Evolutionary conservation across 2,113 vertebrate species (phyloP).

Genomic region (Ploceus nigricollis): DNA sequence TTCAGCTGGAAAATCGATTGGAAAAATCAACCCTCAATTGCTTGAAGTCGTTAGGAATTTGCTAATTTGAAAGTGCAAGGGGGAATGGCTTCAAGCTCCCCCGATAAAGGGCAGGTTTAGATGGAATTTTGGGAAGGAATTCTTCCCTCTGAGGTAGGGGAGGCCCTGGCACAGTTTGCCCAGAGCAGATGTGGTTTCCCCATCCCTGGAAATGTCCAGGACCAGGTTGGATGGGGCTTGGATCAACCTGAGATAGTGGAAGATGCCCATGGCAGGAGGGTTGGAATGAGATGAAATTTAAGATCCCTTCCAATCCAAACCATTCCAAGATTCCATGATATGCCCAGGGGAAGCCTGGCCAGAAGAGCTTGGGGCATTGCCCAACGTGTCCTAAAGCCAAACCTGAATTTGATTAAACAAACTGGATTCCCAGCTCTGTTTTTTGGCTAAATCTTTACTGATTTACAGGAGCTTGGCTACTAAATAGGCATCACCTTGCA

Average conservation of each 20-base stretch:
- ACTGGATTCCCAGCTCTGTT: background rate
- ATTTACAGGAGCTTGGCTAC: background rate
- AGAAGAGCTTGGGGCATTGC: background rate
- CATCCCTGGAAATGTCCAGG: background rate
- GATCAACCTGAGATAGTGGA: background rate
- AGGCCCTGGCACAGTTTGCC: accelerated
- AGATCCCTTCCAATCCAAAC: background rate
- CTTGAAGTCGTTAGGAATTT: background rate
- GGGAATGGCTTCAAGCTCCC: background rate
- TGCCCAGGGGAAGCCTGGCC: background rate
- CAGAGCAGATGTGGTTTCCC: background rate
- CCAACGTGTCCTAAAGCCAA: background rate
- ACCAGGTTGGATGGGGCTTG: background rate
- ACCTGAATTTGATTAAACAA: background rate
- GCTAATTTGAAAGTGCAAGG: background rate
- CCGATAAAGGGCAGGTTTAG: background rate
- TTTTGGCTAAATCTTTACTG: background rate
- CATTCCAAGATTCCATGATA: background rate
- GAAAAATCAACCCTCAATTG: background rate
- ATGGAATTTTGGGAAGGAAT: background rate
- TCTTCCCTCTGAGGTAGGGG: background rate
- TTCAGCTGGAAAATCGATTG: background rate
- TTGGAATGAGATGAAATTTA: background rate
- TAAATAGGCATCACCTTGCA: background rate
- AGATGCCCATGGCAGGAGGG: background rate